Conservation (phyloP, 1,140 invertebrate species). For the Condylostylus longicornis region DNA sequence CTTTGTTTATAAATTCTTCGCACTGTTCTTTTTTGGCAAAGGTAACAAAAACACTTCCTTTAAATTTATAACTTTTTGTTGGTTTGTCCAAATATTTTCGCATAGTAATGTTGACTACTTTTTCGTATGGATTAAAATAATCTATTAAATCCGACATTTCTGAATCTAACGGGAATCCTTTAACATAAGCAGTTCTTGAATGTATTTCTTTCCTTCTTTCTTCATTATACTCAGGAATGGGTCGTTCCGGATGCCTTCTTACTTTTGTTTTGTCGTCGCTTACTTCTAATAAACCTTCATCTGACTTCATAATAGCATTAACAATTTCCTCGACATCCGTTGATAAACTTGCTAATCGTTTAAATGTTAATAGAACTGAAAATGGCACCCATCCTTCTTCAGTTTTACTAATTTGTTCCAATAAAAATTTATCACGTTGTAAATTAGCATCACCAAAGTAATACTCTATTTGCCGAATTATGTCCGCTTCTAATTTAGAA, state of each 20-base stretch:
- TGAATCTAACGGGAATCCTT: constrained; percentile 67
- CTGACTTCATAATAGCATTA: constrained; percentile 57
- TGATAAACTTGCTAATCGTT: constrained; percentile 60
- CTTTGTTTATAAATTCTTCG: constrained; percentile 38
- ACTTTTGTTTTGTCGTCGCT: constrained; percentile 72
- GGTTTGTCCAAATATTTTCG: constrained; percentile 51
- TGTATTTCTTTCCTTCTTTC: constrained; percentile 63
- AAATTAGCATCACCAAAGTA: constrained; percentile 76
- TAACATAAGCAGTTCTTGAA: constrained; percentile 67
- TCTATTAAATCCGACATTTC: constrained; percentile 56
- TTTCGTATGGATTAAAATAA: constrained; percentile 55
- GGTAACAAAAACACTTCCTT: constrained; percentile 80
- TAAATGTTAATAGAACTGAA: constrained; percentile 73
- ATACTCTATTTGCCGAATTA: constrained; percentile 49
- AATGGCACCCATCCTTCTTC: constrained; percentile 86
- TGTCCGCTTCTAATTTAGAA: constrained; percentile 37
- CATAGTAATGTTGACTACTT: constrained; percentile 63
- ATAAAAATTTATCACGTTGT: constrained; percentile 75
- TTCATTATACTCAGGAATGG: constrained; percentile 72
- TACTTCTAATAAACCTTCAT: constrained; percentile 57
- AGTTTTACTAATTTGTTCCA: constrained; percentile 56
- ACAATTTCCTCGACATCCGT: constrained; percentile 55
- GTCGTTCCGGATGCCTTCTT: constrained; percentile 55
- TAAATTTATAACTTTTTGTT: constrained; percentile 51
- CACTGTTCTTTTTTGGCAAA: constrained; percentile 62